Percentiles rank a stretch among this genome's conserved stretches.
phyloP scores from a whole-genome alignment of 2,113 vertebrate species.

The Scatophagus argus region DNA sequence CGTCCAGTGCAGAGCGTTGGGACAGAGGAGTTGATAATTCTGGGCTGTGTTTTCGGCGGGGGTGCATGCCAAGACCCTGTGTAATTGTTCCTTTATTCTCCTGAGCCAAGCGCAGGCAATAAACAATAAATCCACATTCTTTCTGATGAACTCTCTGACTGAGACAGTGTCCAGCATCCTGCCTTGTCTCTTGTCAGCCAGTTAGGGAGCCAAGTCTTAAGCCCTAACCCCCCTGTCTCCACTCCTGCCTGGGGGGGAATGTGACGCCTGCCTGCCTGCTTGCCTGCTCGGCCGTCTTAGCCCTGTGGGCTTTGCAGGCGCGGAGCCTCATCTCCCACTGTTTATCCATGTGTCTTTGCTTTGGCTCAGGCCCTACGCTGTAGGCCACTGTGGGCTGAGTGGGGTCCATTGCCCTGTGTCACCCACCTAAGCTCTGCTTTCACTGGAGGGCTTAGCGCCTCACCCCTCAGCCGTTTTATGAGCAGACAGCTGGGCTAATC shows the following conservation, averaged over 20 bases:
- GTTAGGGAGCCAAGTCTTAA: constrained; percentile 70
- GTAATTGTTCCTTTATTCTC: constrained; percentile 50
- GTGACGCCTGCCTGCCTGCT: constrained; percentile 61
- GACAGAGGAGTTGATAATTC: constrained; percentile 41
- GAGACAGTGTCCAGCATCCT: constrained; percentile 64
- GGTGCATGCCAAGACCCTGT: constrained; percentile 58
- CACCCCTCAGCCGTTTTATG: constrained; percentile 79
- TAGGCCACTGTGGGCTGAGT: constrained; percentile 68
- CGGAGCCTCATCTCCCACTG: constrained; percentile 70
- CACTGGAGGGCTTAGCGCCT: constrained; percentile 84
- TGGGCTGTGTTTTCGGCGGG: constrained; percentile 25
- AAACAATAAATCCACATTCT: constrained; percentile 67
- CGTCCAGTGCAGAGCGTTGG: constrained; percentile 20
- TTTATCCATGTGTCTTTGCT: constrained; percentile 84
- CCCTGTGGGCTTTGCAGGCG: constrained; percentile 66
- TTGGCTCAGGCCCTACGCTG: constrained; percentile 72
- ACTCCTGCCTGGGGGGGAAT: constrained; percentile 65
- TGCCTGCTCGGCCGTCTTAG: constrained; percentile 66
- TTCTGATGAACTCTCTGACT: constrained; percentile 65
- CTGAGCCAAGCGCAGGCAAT: constrained; percentile 30
- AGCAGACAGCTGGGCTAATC: constrained; percentile 82
- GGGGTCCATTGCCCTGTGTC: constrained; percentile 80
- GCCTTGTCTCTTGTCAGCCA: constrained; percentile 38
- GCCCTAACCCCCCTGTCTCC: constrained; percentile 75
- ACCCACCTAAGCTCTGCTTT: constrained; percentile 85